Percentiles rank a stretch among this genome's conserved stretches.
Conservation (phyloP, 2,113 vertebrate genomes). For the Oncorhynchus masou region DNA sequence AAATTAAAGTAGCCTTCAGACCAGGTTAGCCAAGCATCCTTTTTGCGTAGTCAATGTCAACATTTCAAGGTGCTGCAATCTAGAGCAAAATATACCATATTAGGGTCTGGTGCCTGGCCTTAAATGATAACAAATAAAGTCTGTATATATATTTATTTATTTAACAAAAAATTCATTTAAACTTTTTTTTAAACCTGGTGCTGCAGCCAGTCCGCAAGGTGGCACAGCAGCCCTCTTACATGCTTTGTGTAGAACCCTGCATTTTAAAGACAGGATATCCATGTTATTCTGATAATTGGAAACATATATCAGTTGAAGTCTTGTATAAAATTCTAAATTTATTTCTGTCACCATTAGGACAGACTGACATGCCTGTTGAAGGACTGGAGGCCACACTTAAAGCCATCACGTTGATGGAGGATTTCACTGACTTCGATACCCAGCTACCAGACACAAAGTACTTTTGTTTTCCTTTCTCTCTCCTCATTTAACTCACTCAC, state of each 20-base stretch:
- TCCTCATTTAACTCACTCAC: constrained; percentile 8
- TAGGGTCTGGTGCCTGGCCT: no score
- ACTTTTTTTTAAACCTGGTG: no score
- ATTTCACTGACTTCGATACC: constrained; percentile 86
- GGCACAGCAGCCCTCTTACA: no score
- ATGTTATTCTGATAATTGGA: not conserved
- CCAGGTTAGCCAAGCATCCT: constrained; percentile 75
- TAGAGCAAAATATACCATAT: no score
- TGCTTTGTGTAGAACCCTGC: no score
- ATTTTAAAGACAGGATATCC: not conserved
- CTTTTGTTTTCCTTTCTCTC: constrained; percentile 11
- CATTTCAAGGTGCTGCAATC: not conserved
- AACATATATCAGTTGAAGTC: not conserved
- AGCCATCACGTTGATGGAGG: constrained; percentile 86
- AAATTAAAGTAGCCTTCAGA: constrained; percentile 89
- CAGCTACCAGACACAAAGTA: constrained; percentile 82
- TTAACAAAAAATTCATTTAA: no score
- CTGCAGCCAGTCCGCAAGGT: no score
- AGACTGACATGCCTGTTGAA: constrained; percentile 83
- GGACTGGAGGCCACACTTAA: constrained; percentile 80
- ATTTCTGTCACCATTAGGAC: constrained; percentile 64
- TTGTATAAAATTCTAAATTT: not conserved
- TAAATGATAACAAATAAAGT: no score
- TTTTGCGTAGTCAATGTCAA: not conserved
- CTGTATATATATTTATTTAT: no score